These are phyloP conservation scores for Ophonus ardosiacus DNA, from an alignment of 2,888 invertebrate genomes.

Conservation along the genomic window DNA sequence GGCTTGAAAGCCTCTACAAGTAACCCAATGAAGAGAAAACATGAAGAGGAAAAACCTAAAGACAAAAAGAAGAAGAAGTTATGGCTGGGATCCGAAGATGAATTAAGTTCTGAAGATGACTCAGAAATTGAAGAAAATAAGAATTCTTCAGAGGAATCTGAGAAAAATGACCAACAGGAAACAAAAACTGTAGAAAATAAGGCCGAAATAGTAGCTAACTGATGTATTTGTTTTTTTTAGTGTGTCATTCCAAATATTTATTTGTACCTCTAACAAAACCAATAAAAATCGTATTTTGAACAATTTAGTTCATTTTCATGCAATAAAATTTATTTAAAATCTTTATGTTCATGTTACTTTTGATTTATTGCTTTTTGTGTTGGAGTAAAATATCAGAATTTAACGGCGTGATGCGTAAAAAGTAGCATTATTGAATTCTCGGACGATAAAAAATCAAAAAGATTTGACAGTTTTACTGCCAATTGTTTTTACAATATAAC, in stretches of 20 bases:
- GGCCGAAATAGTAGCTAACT: neutral
- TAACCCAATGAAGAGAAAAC: slow-evolving; percentile 75
- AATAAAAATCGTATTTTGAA: too few relatives aligned
- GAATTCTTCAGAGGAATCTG: neutral
- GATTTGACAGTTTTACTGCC: too few relatives aligned
- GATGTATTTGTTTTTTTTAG: neutral
- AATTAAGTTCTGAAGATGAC: slow-evolving; percentile 73
- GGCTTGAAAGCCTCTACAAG: slow-evolving; percentile 83
- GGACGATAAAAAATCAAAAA: too few relatives aligned
- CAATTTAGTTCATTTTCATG: too few relatives aligned
- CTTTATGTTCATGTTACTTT: too few relatives aligned
- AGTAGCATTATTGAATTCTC: too few relatives aligned
- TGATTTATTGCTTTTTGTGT: too few relatives aligned
- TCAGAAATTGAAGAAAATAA: slow-evolving; percentile 13
- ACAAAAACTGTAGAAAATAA: neutral
- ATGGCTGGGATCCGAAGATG: slow-evolving; percentile 77
- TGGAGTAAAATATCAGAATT: too few relatives aligned
- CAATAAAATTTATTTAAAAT: too few relatives aligned
- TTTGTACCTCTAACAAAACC: neutral
- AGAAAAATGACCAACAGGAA: neutral
- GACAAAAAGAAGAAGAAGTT: slow-evolving; percentile 72
- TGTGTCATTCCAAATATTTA: neutral
- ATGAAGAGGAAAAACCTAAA: slow-evolving; percentile 69
- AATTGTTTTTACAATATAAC: too few relatives aligned
- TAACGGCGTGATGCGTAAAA: too few relatives aligned